Percentiles rank a stretch among this genome's conserved stretches.
These are phyloP conservation scores for Meloidogyne floridensis DNA, from an alignment of 1,140 invertebrate species.

Conservation along the genomic window DNA sequence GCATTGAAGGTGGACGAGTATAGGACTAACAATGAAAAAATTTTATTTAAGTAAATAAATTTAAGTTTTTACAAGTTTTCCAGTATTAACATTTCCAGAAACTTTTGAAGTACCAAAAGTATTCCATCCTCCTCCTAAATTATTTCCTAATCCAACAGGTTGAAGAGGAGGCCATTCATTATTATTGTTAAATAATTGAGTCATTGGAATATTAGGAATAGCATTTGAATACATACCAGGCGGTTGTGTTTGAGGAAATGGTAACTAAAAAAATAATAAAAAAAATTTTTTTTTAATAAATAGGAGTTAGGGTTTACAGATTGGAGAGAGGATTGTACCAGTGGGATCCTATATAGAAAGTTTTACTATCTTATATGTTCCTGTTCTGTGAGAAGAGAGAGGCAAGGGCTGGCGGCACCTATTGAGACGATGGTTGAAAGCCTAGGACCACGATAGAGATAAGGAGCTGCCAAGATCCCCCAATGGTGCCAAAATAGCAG, in stretches of 20 bases:
- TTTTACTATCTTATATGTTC: too few species aligned
- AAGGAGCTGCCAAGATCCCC: too few species aligned
- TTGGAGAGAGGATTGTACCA: too few species aligned
- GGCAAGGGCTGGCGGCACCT: too few species aligned
- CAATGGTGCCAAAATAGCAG: too few species aligned
- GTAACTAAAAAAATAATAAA: constrained; percentile 10
- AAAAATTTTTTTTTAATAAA: not conserved
- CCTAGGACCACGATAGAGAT: too few species aligned
- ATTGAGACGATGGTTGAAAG: too few species aligned
- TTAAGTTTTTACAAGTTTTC: not conserved
- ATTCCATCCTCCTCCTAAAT: not conserved
- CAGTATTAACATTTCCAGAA: not conserved
- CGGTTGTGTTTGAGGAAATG: not conserved
- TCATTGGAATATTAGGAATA: not conserved
- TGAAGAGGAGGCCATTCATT: not conserved
- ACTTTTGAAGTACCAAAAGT: not conserved
- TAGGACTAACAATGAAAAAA: not conserved
- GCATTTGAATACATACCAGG: constrained; percentile 5
- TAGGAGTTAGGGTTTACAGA: too few species aligned
- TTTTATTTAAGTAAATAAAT: not conserved
- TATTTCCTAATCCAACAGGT: not conserved
- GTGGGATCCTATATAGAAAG: too few species aligned
- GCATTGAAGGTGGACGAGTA: not conserved
- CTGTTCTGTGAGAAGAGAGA: too few species aligned
- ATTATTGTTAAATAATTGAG: constrained; percentile 6